Conservation (phyloP, 1,140 invertebrate genomes). For the Lepidurus apus region DNA sequence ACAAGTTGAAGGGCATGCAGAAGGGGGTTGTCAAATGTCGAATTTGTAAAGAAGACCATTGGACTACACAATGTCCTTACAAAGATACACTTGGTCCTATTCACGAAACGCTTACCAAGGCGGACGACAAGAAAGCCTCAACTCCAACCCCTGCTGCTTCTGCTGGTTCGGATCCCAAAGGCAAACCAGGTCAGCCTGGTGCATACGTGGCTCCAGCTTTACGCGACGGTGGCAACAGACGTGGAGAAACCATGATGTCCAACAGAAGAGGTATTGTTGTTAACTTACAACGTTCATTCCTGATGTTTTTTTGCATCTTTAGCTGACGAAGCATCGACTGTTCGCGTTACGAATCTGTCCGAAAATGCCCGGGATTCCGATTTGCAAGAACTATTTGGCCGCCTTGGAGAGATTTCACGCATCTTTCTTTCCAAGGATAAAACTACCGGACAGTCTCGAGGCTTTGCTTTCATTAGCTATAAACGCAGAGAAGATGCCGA, state of each 20-base stretch:
- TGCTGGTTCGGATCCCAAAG: constrained; percentile 37
- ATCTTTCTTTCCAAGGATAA: constrained; percentile 56
- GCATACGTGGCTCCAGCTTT: constrained; percentile 75
- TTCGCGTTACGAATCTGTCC: constrained; percentile 94
- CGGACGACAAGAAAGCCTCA: constrained; percentile 36
- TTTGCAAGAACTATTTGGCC: constrained; percentile 90
- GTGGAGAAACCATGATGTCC: constrained; percentile 65
- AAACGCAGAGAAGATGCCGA: constrained; percentile 82
- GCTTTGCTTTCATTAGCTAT: constrained; percentile 96
- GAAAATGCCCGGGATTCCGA: constrained; percentile 92
- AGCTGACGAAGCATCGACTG: constrained; percentile 53
- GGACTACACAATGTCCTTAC: constrained; percentile 95
- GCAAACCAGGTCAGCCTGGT: constrained; percentile 40
- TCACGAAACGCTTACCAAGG: constrained; percentile 53
- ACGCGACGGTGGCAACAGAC: constrained; percentile 69
- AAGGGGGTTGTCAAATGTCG: constrained; percentile 82
- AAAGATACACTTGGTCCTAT: constrained; percentile 66
- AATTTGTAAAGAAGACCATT: constrained; percentile 93
- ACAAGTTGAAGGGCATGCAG: constrained; percentile 68
- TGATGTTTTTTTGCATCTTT: background rate
- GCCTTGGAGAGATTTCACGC: constrained; percentile 79
- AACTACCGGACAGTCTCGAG: constrained; percentile 72
- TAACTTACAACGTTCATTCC: background rate
- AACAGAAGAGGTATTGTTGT: constrained; percentile 48
- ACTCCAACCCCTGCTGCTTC: constrained; percentile 30